A percentile compares a stretch with the other conserved stretches of the same genome.
Evolutionary conservation across 2,888 invertebrate species (phyloP).

Genomic region (Melitaea athalia): DNA sequence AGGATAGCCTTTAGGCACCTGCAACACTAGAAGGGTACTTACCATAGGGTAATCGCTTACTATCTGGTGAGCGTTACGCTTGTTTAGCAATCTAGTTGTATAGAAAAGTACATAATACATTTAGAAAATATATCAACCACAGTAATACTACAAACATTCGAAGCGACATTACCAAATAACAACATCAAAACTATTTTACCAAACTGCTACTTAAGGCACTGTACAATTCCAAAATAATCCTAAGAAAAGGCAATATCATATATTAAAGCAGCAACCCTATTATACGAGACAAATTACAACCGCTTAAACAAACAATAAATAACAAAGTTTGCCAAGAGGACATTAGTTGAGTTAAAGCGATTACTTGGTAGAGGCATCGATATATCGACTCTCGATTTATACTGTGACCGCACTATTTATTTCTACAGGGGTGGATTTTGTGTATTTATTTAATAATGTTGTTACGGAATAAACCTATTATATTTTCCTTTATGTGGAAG

Average conservation of each 20-base stretch:
- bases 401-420: conserved; percentile 29
- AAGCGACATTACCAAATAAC: too few relatives aligned
- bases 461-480: background rate
- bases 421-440: conserved; percentile 24
- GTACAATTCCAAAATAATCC: background rate
- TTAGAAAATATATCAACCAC: too few relatives aligned
- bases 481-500: background rate
- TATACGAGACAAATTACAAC: conserved; percentile 11
- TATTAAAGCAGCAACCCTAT: background rate
- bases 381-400: conserved; percentile 35
- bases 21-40: too few relatives aligned
- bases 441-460: background rate
- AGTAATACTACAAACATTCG: too few relatives aligned
- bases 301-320: conserved; percentile 30
- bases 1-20: too few relatives aligned
- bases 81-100: too few relatives aligned
- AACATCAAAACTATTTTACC: too few relatives aligned
- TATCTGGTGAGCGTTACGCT: too few relatives aligned
- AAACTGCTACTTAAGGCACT: background rate
- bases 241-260: background rate
- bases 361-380: conserved; percentile 31
- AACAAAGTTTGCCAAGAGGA: conserved; percentile 18
- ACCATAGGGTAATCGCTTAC: too few relatives aligned
- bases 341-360: conserved; percentile 33
- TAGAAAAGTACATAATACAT: too few relatives aligned